phyloP scores from a whole-genome alignment of 2,888 invertebrate genomes.

The Amphipoea oculea region DNA sequence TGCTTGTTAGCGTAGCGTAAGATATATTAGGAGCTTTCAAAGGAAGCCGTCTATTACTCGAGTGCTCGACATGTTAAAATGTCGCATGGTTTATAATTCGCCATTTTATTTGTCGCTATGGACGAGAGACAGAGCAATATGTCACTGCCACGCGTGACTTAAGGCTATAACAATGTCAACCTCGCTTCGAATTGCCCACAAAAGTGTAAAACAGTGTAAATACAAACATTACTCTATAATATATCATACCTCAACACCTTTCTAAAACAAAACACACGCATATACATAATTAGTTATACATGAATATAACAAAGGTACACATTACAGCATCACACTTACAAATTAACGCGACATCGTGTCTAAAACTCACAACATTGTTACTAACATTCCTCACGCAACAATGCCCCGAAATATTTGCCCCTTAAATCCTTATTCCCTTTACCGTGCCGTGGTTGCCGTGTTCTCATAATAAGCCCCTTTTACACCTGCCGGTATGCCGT shows the following conservation, averaged over 20 bases:
- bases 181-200: constrained; percentile 15
- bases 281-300: constrained; percentile 46
- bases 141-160: constrained; percentile 24
- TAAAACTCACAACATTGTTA: constrained; percentile 66
- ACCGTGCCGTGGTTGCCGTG: constrained; percentile 54
- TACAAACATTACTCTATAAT: constrained; percentile 34
- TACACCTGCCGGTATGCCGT: constrained; percentile 71
- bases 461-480: constrained; percentile 69
- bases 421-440: constrained; percentile 68
- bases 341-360: constrained; percentile 59
- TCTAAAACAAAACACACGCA: constrained; percentile 39
- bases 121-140: neutral
- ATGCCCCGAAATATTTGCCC: constrained; percentile 70
- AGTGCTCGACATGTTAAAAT: constrained; percentile 18
- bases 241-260: constrained; percentile 36
- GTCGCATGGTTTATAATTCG: neutral
- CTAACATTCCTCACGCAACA: constrained; percentile 71
- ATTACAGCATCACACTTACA: constrained; percentile 60
- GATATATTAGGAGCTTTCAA: constrained; percentile 4
- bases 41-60: constrained; percentile 6
- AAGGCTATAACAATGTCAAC: constrained; percentile 21
- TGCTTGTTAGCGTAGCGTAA: constrained; percentile 9
- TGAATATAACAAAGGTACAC: constrained; percentile 32
- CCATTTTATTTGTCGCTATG: neutral
- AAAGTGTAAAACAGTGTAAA: constrained; percentile 59